Conservation (phyloP, 1,140 invertebrate species). For the Heliconius eleuchia region DNA sequence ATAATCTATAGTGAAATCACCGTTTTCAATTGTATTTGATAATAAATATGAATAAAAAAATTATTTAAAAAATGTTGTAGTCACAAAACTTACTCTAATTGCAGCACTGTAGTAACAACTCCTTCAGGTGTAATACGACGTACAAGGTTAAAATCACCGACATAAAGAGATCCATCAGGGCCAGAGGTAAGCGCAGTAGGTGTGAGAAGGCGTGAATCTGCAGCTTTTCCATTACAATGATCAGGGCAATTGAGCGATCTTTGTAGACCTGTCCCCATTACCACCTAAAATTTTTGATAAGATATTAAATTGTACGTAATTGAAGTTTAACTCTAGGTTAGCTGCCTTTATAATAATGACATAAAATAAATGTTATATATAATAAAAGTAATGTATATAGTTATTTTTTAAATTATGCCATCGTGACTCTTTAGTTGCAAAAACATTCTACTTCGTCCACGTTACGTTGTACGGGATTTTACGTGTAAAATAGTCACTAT, state of each 20-base stretch:
- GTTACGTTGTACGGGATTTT: too few relatives aligned
- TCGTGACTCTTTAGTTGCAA: too few relatives aligned
- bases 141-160: slow-evolving; percentile 98
- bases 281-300: slow-evolving; percentile 81
- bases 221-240: slow-evolving; percentile 92
- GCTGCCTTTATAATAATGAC: neutral
- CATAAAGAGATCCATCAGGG: slow-evolving; percentile 97
- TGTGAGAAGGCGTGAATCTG: slow-evolving; percentile 92
- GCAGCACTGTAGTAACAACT: slow-evolving; percentile 95
- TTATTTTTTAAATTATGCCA: too few relatives aligned
- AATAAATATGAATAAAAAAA: too few relatives aligned
- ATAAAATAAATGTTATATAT: too few relatives aligned
- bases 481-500: too few relatives aligned
- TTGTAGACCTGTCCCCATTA: slow-evolving; percentile 97
- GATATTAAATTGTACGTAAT: neutral
- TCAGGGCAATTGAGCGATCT: slow-evolving; percentile 87
- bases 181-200: slow-evolving; percentile 96
- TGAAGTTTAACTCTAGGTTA: neutral
- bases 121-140: slow-evolving; percentile 95
- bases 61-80: too few relatives aligned
- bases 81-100: slow-evolving; percentile 87
- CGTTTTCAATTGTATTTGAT: too few relatives aligned
- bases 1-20: neutral
- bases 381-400: too few relatives aligned
- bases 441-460: too few relatives aligned